Base-by-base conservation (phyloP, 2,888 invertebrate genomes). In the Xestoiulus laeticollis region DNA sequence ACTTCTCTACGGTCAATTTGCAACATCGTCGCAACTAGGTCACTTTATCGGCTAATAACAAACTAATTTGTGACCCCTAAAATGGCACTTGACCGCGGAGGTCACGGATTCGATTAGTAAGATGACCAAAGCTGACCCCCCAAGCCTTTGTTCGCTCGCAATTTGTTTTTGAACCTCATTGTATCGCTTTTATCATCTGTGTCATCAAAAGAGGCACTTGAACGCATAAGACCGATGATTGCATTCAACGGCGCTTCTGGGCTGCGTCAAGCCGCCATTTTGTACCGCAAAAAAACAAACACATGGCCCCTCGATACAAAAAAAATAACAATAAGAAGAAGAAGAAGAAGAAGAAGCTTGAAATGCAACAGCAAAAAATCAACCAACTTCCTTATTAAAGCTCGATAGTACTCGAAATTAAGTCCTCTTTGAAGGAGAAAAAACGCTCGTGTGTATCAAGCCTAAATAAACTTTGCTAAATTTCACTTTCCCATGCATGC, bases 161-260 rank as follows among this genome's bases (percentile, higher is more conserved):
- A 59, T 59, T 59, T 59, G 59, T n/a, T 68, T 68, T 26, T 68
- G 26, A 68, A 68, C 68, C 68, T 22, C 68, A 68, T 68, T 68
- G 68, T 68, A 68, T 68, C 68, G 68, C 68, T 68, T n/a, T 68
- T 68, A 68, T 68, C 68, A 68, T 68, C 26, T 26, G 68, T 68
- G 68, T 68, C 68, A 68, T 26, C 26, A 68, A 68, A 68, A 10
- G 26, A 59, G 22, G n/a, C 59, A 59, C 59, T 59, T 22, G 6
- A 59, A n/a, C 59, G 59, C 59, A n/a, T n/a, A 59, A 59, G 19
- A n/a, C 6, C 68, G n/a, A 26, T 68, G n/a, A 68, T n/a, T 26
- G 68, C 68, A 8, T 10, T 26, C 26, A 26, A 68, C 10, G 22
- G 68, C 26, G 68, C 68, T 68, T 68, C 68, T 68, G 68, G 68